Percentiles rank a stretch among this genome's conserved stretches.
phyloP scores from a whole-genome alignment of 2,113 vertebrate species.

The Zosterops pallidus region DNA sequence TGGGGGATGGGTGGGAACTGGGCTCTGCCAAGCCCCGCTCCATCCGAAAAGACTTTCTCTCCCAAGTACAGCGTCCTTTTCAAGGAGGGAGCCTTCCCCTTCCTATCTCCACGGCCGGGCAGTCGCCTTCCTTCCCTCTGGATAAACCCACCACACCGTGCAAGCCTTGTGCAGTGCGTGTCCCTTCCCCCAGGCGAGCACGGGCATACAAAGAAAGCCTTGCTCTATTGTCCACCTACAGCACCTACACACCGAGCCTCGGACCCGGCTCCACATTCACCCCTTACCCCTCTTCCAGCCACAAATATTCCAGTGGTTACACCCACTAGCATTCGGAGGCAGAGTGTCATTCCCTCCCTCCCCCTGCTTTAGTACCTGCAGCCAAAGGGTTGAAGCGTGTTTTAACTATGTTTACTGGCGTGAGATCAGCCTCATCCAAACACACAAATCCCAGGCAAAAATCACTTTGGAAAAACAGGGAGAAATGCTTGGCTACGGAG shows the following conservation, averaged over 20 bases:
- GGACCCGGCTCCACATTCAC: neutral
- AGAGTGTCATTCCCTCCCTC: neutral
- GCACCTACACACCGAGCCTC: conserved; percentile 7
- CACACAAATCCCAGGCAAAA: neutral
- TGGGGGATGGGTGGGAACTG: conserved; percentile 59
- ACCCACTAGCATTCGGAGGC: neutral
- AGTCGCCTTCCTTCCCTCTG: neutral
- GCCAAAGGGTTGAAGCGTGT: neutral
- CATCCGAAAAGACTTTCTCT: conserved; percentile 6
- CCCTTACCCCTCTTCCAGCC: neutral
- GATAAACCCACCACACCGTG: neutral
- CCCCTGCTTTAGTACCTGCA: neutral
- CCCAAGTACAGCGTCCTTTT: neutral
- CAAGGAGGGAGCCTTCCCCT: neutral
- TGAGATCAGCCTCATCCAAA: neutral
- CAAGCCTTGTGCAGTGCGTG: neutral
- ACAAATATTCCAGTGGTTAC: neutral
- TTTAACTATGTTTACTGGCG: neutral
- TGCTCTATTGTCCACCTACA: conserved; percentile 68
- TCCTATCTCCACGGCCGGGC: neutral
- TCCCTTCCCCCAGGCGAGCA: conserved; percentile 69
- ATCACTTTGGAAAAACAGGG: neutral
- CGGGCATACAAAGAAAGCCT: conserved; percentile 73
- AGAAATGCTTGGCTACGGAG: neutral
- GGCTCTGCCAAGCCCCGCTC: conserved; percentile 37